Evolutionary conservation across 2,113 vertebrate genomes (phyloP), one percentile per base, ranked within the genome.

Genomic region (Coreoperca whiteheadi): DNA sequence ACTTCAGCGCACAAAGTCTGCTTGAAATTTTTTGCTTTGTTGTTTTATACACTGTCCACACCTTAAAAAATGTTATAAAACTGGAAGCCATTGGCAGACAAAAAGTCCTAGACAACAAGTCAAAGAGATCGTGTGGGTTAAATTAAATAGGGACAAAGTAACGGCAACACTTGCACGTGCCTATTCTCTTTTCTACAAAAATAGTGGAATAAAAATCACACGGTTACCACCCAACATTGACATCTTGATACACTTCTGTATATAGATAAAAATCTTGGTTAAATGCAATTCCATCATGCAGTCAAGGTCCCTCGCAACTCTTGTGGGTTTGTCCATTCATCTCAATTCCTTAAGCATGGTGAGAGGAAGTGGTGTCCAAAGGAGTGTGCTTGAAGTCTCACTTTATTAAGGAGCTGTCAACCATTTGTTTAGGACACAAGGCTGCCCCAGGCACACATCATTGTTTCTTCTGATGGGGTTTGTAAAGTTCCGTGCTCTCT

Each of bases 51-150:
- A 83, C 68, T 73, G 84, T 83, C 87, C 89, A 84, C 85, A 85
- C 85, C 51, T 91, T 90, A 93, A 88, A 90, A 93, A 93, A 91
- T 83, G 63, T 92, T 95, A 95, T 73, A 94, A 96, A 95, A 96
- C 82, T 93, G 95, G 95, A 96, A 95, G 94, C 94, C 93, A 94
- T 87, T 93, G 92, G 90, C 94, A 95, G 92, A 94, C 92, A 92
- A 92, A 93, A 89, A 73, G 87, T 93, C 85, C 84, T 90, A 89
- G 88, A 93, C 88, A 82, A 88, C 79, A 78, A 73, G 90, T 92
- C 80, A 80, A 85, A 93, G 89, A 90, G 89, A 94, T 83, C 51
- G 61, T 69, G 87, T 80, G 81, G 81, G 65, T 85, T 43, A 81
- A 91, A 89, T 83, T 28, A 83, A 82, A 85, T 53, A 16, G 75